Percentiles rank a stretch among this genome's conserved stretches.
These are phyloP conservation scores for Thripadectes ignobilis DNA, from an alignment of 2,797 vertebrate genomes.

Conservation along the genomic window DNA sequence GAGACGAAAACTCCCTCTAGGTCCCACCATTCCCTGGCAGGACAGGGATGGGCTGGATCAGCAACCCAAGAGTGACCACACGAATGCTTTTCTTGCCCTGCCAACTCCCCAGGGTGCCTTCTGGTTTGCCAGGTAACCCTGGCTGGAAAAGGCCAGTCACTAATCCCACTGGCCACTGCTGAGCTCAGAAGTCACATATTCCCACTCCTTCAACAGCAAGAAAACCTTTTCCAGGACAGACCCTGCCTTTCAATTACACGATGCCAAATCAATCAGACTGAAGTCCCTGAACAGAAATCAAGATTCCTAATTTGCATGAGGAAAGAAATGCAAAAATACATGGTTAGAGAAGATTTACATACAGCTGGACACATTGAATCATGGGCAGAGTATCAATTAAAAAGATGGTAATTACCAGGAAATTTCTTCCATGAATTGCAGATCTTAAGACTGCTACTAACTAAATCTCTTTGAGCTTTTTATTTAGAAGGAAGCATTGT, in stretches of 20 bases:
- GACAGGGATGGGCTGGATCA: background rate
- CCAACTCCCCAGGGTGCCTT: background rate
- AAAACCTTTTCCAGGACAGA: background rate
- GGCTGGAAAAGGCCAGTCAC: background rate
- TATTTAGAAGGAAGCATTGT: background rate
- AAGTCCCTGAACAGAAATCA: background rate
- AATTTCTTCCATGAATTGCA: constrained; percentile 1
- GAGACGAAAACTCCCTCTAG: background rate
- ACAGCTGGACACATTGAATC: constrained; percentile 24
- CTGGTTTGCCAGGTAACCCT: background rate
- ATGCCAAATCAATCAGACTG: background rate
- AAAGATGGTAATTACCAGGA: background rate
- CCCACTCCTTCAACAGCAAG: background rate
- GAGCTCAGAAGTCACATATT: background rate
- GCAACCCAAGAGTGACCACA: background rate
- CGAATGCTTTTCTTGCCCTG: background rate
- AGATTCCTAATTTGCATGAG: constrained; percentile 21
- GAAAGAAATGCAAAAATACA: constrained; percentile 32
- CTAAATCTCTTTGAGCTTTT: background rate
- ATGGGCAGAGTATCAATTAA: background rate
- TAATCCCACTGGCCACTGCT: fast-evolving
- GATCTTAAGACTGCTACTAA: background rate
- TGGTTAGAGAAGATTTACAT: constrained; percentile 41
- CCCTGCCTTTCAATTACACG: background rate
- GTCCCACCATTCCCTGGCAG: background rate